Evolutionary conservation across 2,888 invertebrate genomes (phyloP), one percentile per base, ranked within the genome.

Genomic region (Carabus problematicus): DNA sequence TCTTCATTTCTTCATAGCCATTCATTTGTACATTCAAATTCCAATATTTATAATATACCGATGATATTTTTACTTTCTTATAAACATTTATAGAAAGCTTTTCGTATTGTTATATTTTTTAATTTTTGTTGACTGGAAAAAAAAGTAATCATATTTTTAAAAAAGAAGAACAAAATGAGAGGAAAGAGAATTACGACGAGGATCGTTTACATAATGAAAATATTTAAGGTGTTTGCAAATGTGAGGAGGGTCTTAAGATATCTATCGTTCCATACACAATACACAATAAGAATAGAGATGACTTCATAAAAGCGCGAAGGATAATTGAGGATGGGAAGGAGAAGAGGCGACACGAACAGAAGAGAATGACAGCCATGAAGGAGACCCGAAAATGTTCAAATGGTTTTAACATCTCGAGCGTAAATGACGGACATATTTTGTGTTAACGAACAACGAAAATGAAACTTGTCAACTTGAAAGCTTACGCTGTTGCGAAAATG

Each of bases 261-360:
- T 55, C 64, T 43, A 64, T 64, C 56, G 64, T 42, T 55, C 56
- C 55, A 64, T 54, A 55, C 55, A 55, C 55, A 55, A 55, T 43
- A 56, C 64, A 64, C 64, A 64, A 64, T 64, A 56, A 45, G 64
- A 64, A 64, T 64, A 64, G 64, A 64, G 64, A 64, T 45, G 64
- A 64, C 55, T 56, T 64, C 64, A 64, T 64, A 56, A 64, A 64
- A 64, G 43, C 45, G 42, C 29, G 43, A 64, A 29, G 64, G 64
- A 54, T 55, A 64, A 64, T 41, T 64, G 54, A 64, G 18, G 54
- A 12, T 19, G 42, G 41, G 63, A 39, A 56, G n/a, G 29, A 55
- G 63, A 64, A 63, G 61, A 47, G 29, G 11, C 19, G 52, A 12
- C 16, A 59, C 18, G 18, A 43, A 56, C 55, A 55, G 56, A 64